Evolutionary conservation across 1,140 invertebrate species (phyloP), one percentile per base, ranked within the genome.

Genomic region (Hylyphantes graminicola): DNA sequence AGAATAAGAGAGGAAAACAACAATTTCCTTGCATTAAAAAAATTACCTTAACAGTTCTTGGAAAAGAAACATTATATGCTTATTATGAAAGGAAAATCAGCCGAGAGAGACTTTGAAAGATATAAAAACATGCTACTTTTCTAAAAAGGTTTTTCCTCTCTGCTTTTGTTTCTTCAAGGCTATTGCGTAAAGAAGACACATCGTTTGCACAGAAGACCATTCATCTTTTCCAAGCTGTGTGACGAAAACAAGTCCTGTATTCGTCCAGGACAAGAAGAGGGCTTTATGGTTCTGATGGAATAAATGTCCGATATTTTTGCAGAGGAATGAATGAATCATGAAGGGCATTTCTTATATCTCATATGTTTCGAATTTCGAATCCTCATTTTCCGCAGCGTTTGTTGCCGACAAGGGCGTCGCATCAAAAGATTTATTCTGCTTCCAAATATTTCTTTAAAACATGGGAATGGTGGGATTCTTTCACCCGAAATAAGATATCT

Each of bases 161-260:
- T n/a, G 51, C 61, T 51, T 63, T 77, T n/a, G n/a, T 35, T 19
- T 78, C 57, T 65, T 78, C 76, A 78, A 78, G 76, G 76, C 76
- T 67, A 68, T 67, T 65, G 76, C 63, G 64, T 68, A 67, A 78
- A 67, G 61, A 78, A 78, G 76, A 78, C 67, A 61, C 61, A 68
- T 78, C 17, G 57, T 7, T 10, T 67, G 76, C 65, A 67, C 54
- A 64, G 17, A 68, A 51, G 54, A 54, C 51, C 76, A 78, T 78
- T 78, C 76, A 78, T 78, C 76, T 78, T 55, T 68, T 55, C 61
- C 61, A 78, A 78, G 51, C 63, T 78, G 76, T 78, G 76, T 78
- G 76, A 78, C 76, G 76, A 67, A 78, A 68, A 78, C 63, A 67
- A 68, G 76, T 64, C 10, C 17, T 17, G 51, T 54, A 21, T 67